These are phyloP conservation scores for Pammene fasciana DNA, from an alignment of 2,888 invertebrate genomes.

Conservation along the genomic window DNA sequence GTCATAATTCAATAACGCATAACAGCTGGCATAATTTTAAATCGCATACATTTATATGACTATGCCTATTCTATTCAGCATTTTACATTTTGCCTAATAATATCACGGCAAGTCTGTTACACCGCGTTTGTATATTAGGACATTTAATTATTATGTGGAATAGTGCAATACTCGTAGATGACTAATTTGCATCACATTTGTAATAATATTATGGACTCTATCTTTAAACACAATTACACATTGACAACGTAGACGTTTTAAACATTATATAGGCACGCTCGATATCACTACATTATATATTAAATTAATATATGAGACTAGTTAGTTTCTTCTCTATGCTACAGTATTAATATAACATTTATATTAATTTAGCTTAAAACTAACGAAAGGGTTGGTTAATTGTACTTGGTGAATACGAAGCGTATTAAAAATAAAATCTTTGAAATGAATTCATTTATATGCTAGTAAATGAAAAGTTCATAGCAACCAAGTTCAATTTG, in stretches of 20 bases:
- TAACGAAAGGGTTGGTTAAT: slow-evolving; percentile 61
- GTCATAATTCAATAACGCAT: not conserved
- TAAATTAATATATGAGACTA: slow-evolving; percentile 80
- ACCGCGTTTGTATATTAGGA: not conserved
- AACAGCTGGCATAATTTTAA: not conserved
- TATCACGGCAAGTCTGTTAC: not conserved
- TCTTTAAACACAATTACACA: slow-evolving; percentile 13
- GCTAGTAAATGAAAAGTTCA: slow-evolving; percentile 44
- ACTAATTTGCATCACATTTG: not conserved
- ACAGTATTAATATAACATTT: slow-evolving; percentile 66
- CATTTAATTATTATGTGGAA: not conserved
- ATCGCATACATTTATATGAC: not conserved
- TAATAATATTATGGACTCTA: not conserved
- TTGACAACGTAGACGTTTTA: slow-evolving; percentile 52
- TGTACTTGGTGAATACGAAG: slow-evolving; percentile 80
- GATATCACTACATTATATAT: slow-evolving; percentile 78
- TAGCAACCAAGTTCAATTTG: slow-evolving; percentile 49
- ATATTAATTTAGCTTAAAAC: slow-evolving; percentile 57
- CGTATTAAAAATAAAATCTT: slow-evolving; percentile 68
- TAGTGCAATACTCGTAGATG: not conserved
- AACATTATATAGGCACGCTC: slow-evolving; percentile 76
- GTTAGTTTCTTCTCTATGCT: slow-evolving; percentile 79
- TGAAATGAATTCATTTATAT: slow-evolving; percentile 53
- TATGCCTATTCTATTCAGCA: not conserved
- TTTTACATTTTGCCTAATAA: not conserved